Evolutionary conservation across 2,888 invertebrate genomes (phyloP), one percentile per base, ranked within the genome.

Genomic region (Andrena dorsata): DNA sequence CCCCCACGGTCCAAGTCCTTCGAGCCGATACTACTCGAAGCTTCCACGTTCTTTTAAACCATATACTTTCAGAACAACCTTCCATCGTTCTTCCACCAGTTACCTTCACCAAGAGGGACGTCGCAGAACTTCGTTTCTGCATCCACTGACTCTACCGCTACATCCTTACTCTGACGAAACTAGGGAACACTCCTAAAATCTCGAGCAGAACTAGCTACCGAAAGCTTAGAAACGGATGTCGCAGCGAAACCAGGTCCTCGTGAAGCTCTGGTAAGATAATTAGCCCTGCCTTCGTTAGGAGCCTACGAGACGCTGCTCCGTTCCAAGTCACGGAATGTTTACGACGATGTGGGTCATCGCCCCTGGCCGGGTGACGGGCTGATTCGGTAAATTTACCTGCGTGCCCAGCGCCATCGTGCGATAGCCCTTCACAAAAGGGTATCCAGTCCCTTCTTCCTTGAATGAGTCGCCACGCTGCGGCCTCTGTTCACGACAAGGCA

Each of bases 401-500:
- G 63, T 51, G 41, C 16, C 35, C 53, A 61, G 53, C 49, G 30
- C 26, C 41, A n/a, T 13, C 49, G 68, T 32, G 47, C 10, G 63
- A 56, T 73, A 58, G 73, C n/a, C 73, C 75, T 70, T 72, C 35
- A 70, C 16, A 49, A 63, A 68, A 76, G 82, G 41, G 72, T 76
- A 70, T 79, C 74, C 76, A 71, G n/a, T 49, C 66, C 61, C 32
- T 47, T 74, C 23, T 70, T 61, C 60, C 35, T 60, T 78, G 61
- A 63, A 76, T 72, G 70, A 64, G 47, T 32, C 68, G 76, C 49
- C 51, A 47, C 69, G 56, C 47, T 30, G 63, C 64, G 35, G 30
- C 79, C 80, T 85, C 81, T 85, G 76, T 83, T 81, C 69, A 70
- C 30, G 56, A 20, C 23, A 70, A 68, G 80, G 86, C 82, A 83